These are phyloP conservation scores for Arbacia lixula DNA, from an alignment of 53 echinoderm and acorn worm genomes.

Conservation along the genomic window DNA sequence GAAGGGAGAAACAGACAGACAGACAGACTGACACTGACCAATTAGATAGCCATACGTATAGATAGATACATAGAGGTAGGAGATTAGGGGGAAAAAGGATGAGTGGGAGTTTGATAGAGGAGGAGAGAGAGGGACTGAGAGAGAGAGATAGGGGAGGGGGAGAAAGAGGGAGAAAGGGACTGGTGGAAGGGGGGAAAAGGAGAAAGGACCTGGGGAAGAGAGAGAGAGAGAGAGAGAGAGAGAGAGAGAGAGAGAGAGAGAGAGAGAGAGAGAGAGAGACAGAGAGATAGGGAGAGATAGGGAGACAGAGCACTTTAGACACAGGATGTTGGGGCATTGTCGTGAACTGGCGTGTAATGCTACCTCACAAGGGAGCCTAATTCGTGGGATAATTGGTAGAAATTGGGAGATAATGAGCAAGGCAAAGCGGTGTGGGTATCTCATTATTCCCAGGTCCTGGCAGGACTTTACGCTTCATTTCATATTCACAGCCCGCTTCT, in stretches of 20 bases:
- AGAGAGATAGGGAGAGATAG: neutral
- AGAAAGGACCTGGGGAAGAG: neutral
- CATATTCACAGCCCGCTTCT: neutral
- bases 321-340: too few species aligned
- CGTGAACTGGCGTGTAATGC: slow-evolving; percentile 1
- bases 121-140: neutral
- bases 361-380: neutral
- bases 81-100: neutral
- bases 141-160: neutral
- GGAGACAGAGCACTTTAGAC: neutral
- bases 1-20: neutral
- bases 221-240: neutral
- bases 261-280: neutral
- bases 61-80: neutral
- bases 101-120: neutral
- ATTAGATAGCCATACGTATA: too few species aligned
- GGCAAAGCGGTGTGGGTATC: neutral
- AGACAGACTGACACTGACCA: too few species aligned
- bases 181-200: neutral
- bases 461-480: neutral
- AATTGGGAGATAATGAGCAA: slow-evolving; percentile 29
- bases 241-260: neutral
- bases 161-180: neutral
- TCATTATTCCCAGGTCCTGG: neutral
- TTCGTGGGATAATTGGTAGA: slow-evolving; percentile 11